These are phyloP conservation scores for Oreonectes daqikongensis DNA, from an alignment of 2,797 vertebrate species.

Conservation along the genomic window DNA sequence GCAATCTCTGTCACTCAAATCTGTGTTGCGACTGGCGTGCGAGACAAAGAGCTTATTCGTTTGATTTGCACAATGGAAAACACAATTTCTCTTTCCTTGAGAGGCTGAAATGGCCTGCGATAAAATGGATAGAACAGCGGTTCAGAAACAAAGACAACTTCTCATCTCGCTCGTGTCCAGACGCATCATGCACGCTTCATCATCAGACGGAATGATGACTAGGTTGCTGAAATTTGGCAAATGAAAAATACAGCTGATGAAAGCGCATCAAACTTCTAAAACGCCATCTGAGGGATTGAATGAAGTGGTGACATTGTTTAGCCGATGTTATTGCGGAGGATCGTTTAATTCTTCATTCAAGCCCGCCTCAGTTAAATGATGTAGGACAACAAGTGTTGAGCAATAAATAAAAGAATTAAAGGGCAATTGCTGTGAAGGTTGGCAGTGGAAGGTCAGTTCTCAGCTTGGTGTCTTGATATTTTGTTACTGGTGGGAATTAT, in stretches of 20 bases:
- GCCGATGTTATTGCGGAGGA: background rate
- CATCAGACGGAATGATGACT: slow-evolving; percentile 42
- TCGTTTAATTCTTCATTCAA: slow-evolving; percentile 19
- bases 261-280: slow-evolving; percentile 50
- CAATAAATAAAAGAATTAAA: background rate
- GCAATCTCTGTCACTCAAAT: slow-evolving; percentile 80
- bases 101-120: slow-evolving; percentile 61
- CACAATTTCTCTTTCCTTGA: slow-evolving; percentile 58
- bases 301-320: slow-evolving; percentile 30
- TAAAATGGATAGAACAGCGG: slow-evolving; percentile 64
- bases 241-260: slow-evolving; percentile 48
- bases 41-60: slow-evolving; percentile 71
- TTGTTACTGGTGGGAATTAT: background rate
- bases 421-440: background rate
- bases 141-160: slow-evolving; percentile 56
- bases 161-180: slow-evolving; percentile 62
- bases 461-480: slow-evolving; percentile 2
- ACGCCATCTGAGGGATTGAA: background rate
- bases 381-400: slow-evolving; percentile 13
- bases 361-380: background rate
- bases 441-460: background rate
- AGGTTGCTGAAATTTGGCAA: slow-evolving; percentile 45
- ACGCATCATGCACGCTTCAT: slow-evolving; percentile 55
- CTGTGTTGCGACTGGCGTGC: slow-evolving; percentile 71
- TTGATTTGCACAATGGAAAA: slow-evolving; percentile 69